Evolutionary conservation across 2,888 invertebrate species (phyloP).

Genomic region (Andrena camellia): DNA sequence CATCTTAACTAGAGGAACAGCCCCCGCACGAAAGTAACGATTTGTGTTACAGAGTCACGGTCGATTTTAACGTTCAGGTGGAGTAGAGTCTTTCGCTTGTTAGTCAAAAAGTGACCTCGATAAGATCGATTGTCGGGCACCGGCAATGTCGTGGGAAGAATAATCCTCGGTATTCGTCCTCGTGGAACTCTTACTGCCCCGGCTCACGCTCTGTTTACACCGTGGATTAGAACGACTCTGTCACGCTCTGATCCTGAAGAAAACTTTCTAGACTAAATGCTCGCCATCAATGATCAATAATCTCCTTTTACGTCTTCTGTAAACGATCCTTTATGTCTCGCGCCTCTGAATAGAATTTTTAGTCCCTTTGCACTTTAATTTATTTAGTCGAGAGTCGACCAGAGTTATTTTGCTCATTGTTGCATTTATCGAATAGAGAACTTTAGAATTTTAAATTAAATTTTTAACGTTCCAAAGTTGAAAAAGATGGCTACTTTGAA

Average conservation of each 20-base stretch:
- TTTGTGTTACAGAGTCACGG: conserved; percentile 27
- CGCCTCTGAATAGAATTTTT: background rate
- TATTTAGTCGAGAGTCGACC: too few species aligned
- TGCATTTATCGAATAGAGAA: too few species aligned
- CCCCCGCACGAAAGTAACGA: conserved; percentile 12
- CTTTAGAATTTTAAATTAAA: too few species aligned
- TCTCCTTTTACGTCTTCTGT: conserved; percentile 8
- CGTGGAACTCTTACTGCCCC: conserved; percentile 77
- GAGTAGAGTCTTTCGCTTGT: background rate
- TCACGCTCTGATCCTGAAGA: conserved; percentile 77
- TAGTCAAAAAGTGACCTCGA: conserved; percentile 9
- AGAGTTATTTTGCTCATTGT: too few species aligned
- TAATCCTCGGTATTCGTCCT: conserved; percentile 72
- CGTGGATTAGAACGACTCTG: conserved; percentile 76
- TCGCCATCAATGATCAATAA: conserved; percentile 57
- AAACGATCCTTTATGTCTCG: background rate
- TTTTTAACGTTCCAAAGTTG: too few species aligned
- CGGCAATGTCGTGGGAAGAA: conserved; percentile 30
- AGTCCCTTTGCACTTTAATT: background rate
- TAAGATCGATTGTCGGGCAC: conserved; percentile 1
- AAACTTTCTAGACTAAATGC: conserved; percentile 79
- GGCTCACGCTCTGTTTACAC: conserved; percentile 77
- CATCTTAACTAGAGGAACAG: conserved; percentile 31
- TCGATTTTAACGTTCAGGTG: conserved; percentile 7
- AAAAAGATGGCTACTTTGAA: too few species aligned